Evolutionary conservation across 2,797 vertebrate genomes (phyloP).

Genomic region (Ctenopoma kingsleyae): DNA sequence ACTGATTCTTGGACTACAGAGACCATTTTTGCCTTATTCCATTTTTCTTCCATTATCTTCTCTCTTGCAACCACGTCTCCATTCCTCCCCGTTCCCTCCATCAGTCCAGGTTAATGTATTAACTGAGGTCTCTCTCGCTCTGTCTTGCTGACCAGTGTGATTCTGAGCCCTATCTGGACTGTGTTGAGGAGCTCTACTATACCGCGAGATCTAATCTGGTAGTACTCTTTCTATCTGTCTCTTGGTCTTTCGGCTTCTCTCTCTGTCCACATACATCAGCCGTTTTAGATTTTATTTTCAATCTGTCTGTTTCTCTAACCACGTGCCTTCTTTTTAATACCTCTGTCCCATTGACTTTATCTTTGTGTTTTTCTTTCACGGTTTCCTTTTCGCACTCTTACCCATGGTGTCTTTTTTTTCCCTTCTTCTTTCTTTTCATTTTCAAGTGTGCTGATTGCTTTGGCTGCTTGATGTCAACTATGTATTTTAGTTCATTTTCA

Average conservation of each 20-base stretch:
- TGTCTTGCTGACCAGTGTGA: slow-evolving; percentile 93
- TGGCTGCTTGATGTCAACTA: slow-evolving; percentile 53
- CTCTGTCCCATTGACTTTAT: not conserved
- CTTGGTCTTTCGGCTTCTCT: slow-evolving; percentile 64
- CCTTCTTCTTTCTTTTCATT: slow-evolving; percentile 19
- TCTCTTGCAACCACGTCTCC: slow-evolving; percentile 40
- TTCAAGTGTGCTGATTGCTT: slow-evolving; percentile 48
- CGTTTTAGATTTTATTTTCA: slow-evolving; percentile 17
- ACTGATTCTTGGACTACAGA: slow-evolving; percentile 33
- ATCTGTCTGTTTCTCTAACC: slow-evolving; percentile 21
- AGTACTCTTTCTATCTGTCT: slow-evolving; percentile 81
- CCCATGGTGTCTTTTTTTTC: slow-evolving; percentile 60
- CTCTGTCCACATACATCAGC: slow-evolving; percentile 35
- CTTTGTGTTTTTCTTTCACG: slow-evolving; percentile 57
- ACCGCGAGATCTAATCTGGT: slow-evolving; percentile 99
- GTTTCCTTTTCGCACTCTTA: slow-evolving; percentile 40
- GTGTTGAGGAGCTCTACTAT: slow-evolving; percentile 98
- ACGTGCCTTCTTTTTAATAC: not conserved
- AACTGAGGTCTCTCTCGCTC: slow-evolving; percentile 87
- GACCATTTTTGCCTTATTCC: slow-evolving; percentile 52
- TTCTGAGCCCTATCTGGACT: slow-evolving; percentile 96
- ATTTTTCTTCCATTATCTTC: slow-evolving; percentile 52
- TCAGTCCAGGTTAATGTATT: slow-evolving; percentile 87
- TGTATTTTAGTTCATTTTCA: slow-evolving; percentile 38
- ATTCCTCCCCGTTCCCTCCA: slow-evolving; percentile 50